Conservation (phyloP, 2,113 vertebrate species). For the Eira barbara region DNA sequence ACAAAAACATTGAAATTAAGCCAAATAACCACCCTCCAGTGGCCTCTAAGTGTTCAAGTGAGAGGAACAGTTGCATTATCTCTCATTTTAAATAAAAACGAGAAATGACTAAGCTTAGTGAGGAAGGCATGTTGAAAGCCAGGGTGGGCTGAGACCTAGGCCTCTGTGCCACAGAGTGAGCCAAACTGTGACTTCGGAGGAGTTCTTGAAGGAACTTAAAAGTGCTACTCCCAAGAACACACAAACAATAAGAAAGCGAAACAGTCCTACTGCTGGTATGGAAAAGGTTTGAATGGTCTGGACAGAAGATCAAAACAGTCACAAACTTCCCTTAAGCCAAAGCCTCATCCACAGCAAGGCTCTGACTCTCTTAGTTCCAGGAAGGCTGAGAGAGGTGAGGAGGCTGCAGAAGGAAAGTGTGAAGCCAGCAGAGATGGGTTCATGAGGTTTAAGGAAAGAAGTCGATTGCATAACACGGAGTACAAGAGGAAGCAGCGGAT, state of each 20-base stretch:
- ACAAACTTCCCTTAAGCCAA: not conserved
- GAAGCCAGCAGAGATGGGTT: not conserved
- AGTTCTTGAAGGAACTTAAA: not conserved
- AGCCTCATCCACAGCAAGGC: not conserved
- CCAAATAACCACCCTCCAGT: not conserved
- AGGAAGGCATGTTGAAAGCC: not conserved
- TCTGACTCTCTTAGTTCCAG: not conserved
- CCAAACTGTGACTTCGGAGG: not conserved
- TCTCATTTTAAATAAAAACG: not conserved
- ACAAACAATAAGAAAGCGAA: not conserved
- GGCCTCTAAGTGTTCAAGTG: not conserved
- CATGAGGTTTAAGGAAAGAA: not conserved
- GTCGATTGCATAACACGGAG: not conserved
- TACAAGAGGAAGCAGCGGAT: no score
- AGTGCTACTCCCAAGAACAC: not conserved
- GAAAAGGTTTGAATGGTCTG: not conserved
- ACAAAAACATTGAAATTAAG: not conserved
- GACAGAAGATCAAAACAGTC: not conserved
- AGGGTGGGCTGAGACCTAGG: not conserved
- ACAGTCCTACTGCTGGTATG: not conserved
- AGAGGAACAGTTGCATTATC: not conserved
- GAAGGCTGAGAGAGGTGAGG: not conserved
- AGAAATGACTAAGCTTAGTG: not conserved
- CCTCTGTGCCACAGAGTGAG: not conserved
- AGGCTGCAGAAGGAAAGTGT: not conserved